Percentiles rank a stretch among this genome's conserved stretches.
Conservation (phyloP, 2,888 invertebrate species). For the Hyposoter didymator region DNA sequence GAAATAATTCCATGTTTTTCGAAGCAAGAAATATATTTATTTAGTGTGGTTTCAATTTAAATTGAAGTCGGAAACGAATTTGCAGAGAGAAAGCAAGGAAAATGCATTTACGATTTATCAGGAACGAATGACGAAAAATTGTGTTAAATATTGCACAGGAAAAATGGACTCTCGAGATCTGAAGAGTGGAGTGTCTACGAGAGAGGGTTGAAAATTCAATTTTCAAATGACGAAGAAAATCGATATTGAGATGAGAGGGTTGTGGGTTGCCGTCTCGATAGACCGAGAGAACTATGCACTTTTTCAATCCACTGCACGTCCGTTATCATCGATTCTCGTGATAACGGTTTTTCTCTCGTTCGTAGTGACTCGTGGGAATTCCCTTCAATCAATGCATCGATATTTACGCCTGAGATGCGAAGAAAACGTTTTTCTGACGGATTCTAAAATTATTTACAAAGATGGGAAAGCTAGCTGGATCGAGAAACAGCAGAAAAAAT, state of each 20-base stretch:
- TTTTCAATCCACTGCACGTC: slow-evolving; percentile 48
- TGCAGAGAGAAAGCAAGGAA: neutral
- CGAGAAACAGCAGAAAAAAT: slow-evolving; percentile 9
- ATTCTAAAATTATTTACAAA: slow-evolving; percentile 44
- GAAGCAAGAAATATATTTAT: neutral
- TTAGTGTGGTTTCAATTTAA: neutral
- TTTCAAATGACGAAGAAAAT: slow-evolving; percentile 50
- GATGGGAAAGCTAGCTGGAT: slow-evolving; percentile 12
- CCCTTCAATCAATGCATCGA: slow-evolving; percentile 38
- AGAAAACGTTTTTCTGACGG: slow-evolving; percentile 16
- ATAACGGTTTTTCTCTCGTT: slow-evolving; percentile 33
- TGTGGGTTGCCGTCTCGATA: slow-evolving; percentile 24
- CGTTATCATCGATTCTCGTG: slow-evolving; percentile 60
- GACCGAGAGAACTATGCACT: slow-evolving; percentile 7
- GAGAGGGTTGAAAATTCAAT: slow-evolving; percentile 46
- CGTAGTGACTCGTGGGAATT: slow-evolving; percentile 39
- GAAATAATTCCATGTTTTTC: neutral
- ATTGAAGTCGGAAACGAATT: neutral
- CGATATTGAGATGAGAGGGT: slow-evolving; percentile 26
- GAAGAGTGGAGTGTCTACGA: neutral
- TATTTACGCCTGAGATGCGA: slow-evolving; percentile 15
- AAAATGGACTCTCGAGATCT: slow-evolving; percentile 29
- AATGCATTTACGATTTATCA: neutral
- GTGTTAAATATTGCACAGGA: neutral
- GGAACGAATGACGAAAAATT: neutral